Percentiles rank a stretch among this genome's conserved stretches.
phyloP scores from a whole-genome alignment of 2,113 vertebrate genomes.

The Nettapus auritus region DNA sequence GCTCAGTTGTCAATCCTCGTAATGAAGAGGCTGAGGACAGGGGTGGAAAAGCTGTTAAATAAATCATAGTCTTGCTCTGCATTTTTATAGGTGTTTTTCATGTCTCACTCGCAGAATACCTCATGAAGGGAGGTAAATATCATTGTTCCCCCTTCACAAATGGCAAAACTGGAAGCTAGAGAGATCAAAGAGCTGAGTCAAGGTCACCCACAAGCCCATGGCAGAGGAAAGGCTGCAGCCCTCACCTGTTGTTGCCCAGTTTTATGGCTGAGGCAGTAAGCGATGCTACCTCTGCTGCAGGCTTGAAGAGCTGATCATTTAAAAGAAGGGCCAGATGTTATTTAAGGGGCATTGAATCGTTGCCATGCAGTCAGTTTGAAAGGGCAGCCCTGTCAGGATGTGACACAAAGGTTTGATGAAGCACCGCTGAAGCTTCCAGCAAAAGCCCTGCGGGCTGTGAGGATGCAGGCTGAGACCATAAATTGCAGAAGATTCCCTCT shows the following conservation, averaged over 20 bases:
- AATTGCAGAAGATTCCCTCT: neutral
- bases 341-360: neutral
- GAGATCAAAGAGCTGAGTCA: neutral
- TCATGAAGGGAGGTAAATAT: neutral
- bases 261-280: neutral
- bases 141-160: neutral
- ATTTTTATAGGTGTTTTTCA: conserved; percentile 8
- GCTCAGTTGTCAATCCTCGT: neutral
- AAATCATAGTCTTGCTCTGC: conserved; percentile 15
- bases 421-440: neutral
- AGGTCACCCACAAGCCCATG: neutral
- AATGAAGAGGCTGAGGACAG: neutral
- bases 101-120: neutral
- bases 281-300: neutral
- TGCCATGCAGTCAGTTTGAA: neutral
- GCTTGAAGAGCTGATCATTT: neutral
- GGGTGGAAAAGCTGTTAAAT: conserved; percentile 24
- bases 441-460: neutral
- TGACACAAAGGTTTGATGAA: neutral
- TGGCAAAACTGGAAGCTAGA: neutral
- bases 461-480: neutral
- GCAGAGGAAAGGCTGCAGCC: neutral
- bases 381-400: neutral
- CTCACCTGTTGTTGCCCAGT: neutral
- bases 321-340: neutral